A percentile compares a stretch with the other conserved stretches of the same genome.
These are phyloP conservation scores for Philopotamus ludificatus DNA, from an alignment of 1,140 invertebrate genomes.

Conservation along the genomic window DNA sequence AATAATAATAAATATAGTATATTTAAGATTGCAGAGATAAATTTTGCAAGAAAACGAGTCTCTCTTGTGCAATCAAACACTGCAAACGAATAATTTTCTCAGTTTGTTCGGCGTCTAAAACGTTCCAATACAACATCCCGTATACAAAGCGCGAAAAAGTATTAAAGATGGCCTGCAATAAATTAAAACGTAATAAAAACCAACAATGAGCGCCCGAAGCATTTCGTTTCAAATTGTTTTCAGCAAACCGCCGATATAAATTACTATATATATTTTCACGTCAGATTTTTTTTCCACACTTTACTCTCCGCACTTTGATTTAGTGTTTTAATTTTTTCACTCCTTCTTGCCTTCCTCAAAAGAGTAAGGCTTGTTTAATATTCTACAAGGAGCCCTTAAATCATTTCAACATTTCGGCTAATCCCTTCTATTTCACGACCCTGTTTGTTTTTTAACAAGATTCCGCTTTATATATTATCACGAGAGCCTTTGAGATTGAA, in stretches of 20 bases:
- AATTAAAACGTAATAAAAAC: not conserved
- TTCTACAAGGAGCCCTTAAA: not conserved
- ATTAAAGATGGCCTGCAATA: not conserved
- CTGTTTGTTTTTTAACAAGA: not conserved
- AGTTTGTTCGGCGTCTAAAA: too few species aligned
- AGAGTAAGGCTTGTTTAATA: not conserved
- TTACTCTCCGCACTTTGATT: conserved; percentile 17
- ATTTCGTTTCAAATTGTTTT: not conserved
- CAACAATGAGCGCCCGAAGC: not conserved
- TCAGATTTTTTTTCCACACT: conserved; percentile 1
- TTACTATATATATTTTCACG: conserved; percentile 10
- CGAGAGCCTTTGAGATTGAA: too few species aligned
- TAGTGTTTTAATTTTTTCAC: conserved; percentile 18
- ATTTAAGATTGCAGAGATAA: too few species aligned
- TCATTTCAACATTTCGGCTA: not conserved
- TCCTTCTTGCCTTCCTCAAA: not conserved
- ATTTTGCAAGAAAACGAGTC: too few species aligned
- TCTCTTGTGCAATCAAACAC: too few species aligned
- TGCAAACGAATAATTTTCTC: too few species aligned
- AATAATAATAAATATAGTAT: too few species aligned
- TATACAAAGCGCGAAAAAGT: too few species aligned
- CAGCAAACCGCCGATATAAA: not conserved
- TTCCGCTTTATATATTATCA: too few species aligned
- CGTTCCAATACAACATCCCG: too few species aligned
- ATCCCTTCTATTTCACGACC: not conserved